Base-by-base conservation (phyloP, 2,113 vertebrate species). In the Hassar affinis region DNA sequence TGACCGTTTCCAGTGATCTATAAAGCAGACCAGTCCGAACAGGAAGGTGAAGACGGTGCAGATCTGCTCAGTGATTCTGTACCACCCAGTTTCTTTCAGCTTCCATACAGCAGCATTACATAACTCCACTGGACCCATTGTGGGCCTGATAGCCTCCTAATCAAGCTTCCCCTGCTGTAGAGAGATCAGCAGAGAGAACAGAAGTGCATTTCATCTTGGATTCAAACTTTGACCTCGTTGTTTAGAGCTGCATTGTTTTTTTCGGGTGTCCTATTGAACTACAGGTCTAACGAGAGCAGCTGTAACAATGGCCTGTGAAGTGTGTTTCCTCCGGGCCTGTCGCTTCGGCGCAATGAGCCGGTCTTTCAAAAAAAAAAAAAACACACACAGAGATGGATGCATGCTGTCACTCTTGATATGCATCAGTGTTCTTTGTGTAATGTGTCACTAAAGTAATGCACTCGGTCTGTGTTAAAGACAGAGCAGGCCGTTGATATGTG, bases 251-350 rank as follows among this genome's bases (percentile, higher is more conserved):
- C 90, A 92, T 94, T 93, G 93, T 93, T 93, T 64, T 64, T 35
- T 15, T n/a, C 47, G 25, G 61, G 82, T 89, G 89, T 91, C 90
- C 89, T 91, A 90, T 93, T 92, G 92, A 94, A 92, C 87, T 88
- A 52, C 66, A 83, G 87, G 88, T 92, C 85, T 84, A 87, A 85
- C 85, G 88, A 92, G 91, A 90, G 88, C 72, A 79, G 81, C 86
- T 81, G 83, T 52, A 79, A 92, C 92, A 93, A 91, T 91, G 64
- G 88, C 86, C 86, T 69, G 52, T 74, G 82, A 78, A 90, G 88
- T 81, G 84, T 77, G 78, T 81, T 87, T 85, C 85, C 85, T 85
- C 52, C 18, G 47, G 64, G 33, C 30, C 57, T 20, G 80, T 54
- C 69, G n/a, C 52, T 61, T 72, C 74, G 27, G 78, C 84, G 81